phyloP scores from a whole-genome alignment of 2,113 vertebrate genomes.

The Etia nguti region DNA sequence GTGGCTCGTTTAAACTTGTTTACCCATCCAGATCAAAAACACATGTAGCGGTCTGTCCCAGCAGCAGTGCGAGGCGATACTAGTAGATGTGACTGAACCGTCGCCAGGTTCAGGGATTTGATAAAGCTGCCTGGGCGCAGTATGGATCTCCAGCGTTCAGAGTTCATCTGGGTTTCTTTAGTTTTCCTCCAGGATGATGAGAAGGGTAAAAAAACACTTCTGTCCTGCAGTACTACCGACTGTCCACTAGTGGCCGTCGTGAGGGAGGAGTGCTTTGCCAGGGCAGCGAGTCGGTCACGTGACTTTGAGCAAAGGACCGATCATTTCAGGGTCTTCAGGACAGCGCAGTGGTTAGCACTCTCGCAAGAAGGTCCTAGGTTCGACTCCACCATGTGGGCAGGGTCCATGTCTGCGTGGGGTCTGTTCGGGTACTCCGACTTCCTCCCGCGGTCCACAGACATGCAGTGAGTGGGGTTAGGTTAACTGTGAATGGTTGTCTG shows the following conservation, averaged over 20 bases:
- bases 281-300: not conserved
- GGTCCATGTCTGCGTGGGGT: accelerated
- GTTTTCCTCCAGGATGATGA: accelerated
- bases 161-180: not conserved
- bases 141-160: not conserved
- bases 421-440: not conserved
- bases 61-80: not conserved
- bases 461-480: not conserved
- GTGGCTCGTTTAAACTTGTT: not conserved
- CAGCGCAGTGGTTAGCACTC: accelerated
- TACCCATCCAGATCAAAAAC: not conserved
- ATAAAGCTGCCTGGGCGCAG: not conserved
- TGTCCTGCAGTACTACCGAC: not conserved
- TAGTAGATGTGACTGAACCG: not conserved
- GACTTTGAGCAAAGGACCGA: not conserved
- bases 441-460: not conserved
- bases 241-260: not conserved
- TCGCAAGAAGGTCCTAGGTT: not conserved
- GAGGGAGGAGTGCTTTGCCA: not conserved
- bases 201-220: not conserved
- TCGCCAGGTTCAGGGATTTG: not conserved
- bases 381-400: not conserved
- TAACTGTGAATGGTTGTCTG: not conserved
- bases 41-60: not conserved
- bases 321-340: not conserved